phyloP scores from a whole-genome alignment of 2,113 vertebrate species.

The Sarotherodon lohbergeri region DNA sequence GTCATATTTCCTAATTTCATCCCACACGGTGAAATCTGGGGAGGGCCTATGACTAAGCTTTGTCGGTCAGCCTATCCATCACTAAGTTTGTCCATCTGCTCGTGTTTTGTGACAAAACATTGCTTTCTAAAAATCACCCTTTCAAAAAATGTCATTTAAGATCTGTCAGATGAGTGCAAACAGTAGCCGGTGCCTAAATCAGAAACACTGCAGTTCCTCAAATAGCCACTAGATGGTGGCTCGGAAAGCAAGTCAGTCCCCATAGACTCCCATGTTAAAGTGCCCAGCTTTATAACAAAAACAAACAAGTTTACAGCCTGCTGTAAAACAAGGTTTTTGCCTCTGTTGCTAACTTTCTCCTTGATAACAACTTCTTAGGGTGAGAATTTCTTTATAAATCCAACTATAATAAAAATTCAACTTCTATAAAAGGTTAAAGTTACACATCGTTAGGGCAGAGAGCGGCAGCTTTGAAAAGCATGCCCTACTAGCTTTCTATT shows the following conservation, averaged over 20 bases:
- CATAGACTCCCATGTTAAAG: background rate
- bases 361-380: background rate
- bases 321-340: accelerated
- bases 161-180: background rate
- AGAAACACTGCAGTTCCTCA: background rate
- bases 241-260: background rate
- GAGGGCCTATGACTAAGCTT: background rate
- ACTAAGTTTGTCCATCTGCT: background rate
- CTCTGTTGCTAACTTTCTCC: background rate
- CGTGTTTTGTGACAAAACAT: background rate
- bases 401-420: background rate
- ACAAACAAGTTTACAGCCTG: background rate
- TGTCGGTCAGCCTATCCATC: background rate
- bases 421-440: background rate
- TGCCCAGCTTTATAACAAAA: background rate
- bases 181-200: accelerated
- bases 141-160: background rate
- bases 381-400: no score
- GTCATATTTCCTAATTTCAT: background rate
- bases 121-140: background rate
- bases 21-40: background rate
- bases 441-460: accelerated
- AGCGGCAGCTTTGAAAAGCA: background rate
- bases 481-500: background rate
- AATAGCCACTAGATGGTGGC: background rate